Percentiles rank a stretch among this genome's conserved stretches.
Conservation (phyloP, 1,140 invertebrate species). For the Doryteuthis pealeii region DNA sequence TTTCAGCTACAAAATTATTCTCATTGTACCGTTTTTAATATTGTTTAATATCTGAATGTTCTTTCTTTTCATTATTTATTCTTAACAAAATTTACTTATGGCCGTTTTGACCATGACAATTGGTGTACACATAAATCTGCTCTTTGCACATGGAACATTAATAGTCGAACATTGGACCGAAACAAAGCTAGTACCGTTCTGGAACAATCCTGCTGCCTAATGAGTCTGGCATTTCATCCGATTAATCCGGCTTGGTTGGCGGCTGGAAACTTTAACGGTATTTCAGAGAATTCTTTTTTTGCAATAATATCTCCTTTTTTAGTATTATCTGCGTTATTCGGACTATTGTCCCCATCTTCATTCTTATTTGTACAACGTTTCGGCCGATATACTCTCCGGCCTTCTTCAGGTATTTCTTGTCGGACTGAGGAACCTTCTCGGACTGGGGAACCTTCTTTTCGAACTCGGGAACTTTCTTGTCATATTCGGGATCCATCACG, state of each 20-base stretch:
- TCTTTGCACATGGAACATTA: constrained; percentile 59
- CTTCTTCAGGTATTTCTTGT: too few relatives aligned
- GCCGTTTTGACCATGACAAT: constrained; percentile 58
- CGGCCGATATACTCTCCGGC: too few relatives aligned
- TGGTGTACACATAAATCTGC: constrained; percentile 58
- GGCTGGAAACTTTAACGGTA: constrained; percentile 59
- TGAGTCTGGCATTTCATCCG: constrained; percentile 58
- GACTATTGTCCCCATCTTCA: too few relatives aligned
- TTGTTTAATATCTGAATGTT: too few relatives aligned
- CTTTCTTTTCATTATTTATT: constrained; percentile 3
- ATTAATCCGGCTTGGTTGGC: constrained; percentile 55
- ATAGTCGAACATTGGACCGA: constrained; percentile 47
- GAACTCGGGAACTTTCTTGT: too few relatives aligned
- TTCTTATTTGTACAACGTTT: too few relatives aligned
- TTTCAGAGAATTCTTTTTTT: background rate
- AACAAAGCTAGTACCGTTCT: constrained; percentile 57
- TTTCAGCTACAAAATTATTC: too few relatives aligned
- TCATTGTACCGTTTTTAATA: too few relatives aligned
- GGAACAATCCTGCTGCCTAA: constrained; percentile 55
- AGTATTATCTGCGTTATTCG: too few relatives aligned
- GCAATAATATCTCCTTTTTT: too few relatives aligned
- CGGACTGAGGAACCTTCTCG: background rate
- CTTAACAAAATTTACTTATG: constrained; percentile 46
- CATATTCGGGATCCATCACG: too few relatives aligned
- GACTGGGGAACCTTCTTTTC: too few relatives aligned